A percentile compares a stretch with the other conserved stretches of the same genome.
phyloP scores from a whole-genome alignment of 1,140 invertebrate species.

The Drosophila bifasciata region DNA sequence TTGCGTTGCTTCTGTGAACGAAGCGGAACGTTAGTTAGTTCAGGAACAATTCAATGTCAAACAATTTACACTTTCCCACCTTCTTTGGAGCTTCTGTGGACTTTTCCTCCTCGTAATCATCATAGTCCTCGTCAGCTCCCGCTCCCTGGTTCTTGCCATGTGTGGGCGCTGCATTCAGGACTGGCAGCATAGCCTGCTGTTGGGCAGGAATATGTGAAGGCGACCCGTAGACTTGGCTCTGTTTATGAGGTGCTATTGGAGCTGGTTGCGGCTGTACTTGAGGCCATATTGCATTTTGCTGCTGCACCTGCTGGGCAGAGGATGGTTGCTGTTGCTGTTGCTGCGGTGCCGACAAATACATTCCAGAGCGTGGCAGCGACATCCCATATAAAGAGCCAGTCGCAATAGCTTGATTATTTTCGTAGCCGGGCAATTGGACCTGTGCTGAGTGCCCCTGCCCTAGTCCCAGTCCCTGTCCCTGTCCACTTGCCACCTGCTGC shows the following conservation, averaged over 20 bases:
- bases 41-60: no score
- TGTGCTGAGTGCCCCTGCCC: constrained; percentile 39
- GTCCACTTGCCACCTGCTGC: constrained; percentile 76
- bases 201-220: constrained; percentile 31
- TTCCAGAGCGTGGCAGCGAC: constrained; percentile 63
- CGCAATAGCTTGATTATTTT: constrained; percentile 43
- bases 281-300: constrained; percentile 27
- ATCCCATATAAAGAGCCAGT: constrained; percentile 59
- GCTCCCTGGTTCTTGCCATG: constrained; percentile 49
- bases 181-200: constrained; percentile 63
- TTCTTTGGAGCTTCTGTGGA: constrained; percentile 82
- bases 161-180: constrained; percentile 62
- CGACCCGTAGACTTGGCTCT: constrained; percentile 47
- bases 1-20: constrained; percentile 68
- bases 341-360: constrained; percentile 65
- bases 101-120: constrained; percentile 80
- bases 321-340: constrained; percentile 56
- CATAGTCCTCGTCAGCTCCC: constrained; percentile 72
- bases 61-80: constrained; percentile 23
- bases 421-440: constrained; percentile 47
- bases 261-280: constrained; percentile 32
- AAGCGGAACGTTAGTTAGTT: not conserved
- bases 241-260: constrained; percentile 19
- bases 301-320: constrained; percentile 51
- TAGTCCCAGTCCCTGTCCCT: constrained; percentile 13